Conservation (phyloP, 1,140 invertebrate genomes). For the Oryctes rhinoceros region DNA sequence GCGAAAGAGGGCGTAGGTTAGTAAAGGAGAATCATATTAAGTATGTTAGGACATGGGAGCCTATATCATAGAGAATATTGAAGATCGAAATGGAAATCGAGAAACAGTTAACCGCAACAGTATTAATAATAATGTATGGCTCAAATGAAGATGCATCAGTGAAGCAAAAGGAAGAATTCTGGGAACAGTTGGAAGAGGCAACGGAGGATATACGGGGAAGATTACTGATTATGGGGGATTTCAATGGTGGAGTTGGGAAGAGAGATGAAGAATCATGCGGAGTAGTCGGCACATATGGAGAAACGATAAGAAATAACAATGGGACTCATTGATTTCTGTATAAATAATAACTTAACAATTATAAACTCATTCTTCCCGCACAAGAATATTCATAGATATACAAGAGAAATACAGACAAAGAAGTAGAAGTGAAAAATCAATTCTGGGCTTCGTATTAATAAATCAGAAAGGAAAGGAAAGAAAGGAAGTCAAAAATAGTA, state of each 20-base stretch:
- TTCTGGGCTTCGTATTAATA: too few relatives aligned
- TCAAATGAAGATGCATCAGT: too few relatives aligned
- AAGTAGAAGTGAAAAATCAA: too few relatives aligned
- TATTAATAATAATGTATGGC: too few relatives aligned
- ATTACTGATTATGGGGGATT: background rate
- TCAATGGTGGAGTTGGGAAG: background rate
- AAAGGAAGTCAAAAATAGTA: too few relatives aligned
- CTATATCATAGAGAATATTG: constrained; percentile 35
- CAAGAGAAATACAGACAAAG: constrained; percentile 42
- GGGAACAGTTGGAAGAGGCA: background rate
- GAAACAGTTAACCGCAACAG: too few relatives aligned
- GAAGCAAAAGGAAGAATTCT: background rate
- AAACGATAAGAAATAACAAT: too few relatives aligned
- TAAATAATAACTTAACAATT: too few relatives aligned
- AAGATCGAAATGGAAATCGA: too few relatives aligned
- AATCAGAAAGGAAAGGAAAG: constrained; percentile 38
- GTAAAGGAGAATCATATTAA: background rate
- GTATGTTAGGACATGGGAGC: background rate
- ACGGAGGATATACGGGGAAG: background rate
- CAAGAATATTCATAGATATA: too few relatives aligned
- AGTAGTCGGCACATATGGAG: background rate
- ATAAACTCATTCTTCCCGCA: too few relatives aligned
- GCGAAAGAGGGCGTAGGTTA: constrained; percentile 7
- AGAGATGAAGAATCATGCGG: constrained; percentile 8
- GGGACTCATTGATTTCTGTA: too few relatives aligned